phyloP scores from a whole-genome alignment of 2,888 invertebrate species.

The Nomada lathburiana region DNA sequence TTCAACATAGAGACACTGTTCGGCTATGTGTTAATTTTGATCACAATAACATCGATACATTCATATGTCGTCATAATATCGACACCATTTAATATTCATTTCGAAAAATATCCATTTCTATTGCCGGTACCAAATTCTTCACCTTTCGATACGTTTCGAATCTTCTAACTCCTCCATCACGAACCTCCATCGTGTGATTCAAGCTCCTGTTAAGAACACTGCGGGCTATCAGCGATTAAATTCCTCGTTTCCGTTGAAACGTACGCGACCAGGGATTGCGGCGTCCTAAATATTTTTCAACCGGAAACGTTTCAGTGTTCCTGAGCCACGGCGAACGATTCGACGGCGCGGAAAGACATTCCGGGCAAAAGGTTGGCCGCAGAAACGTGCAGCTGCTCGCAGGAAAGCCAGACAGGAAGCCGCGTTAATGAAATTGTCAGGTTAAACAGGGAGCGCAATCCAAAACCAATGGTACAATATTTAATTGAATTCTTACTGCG shows the following conservation, averaged over 20 bases:
- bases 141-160: too few species aligned
- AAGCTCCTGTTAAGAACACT: neutral
- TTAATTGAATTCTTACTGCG: constrained; percentile 79
- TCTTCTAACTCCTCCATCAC: too few species aligned
- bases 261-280: neutral
- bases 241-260: neutral
- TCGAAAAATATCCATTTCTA: too few species aligned
- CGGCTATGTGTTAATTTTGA: too few species aligned
- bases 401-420: constrained; percentile 55
- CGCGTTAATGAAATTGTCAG: constrained; percentile 74
- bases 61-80: too few species aligned
- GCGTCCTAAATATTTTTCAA: constrained; percentile 27
- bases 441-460: constrained; percentile 66
- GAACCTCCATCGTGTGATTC: constrained; percentile 14
- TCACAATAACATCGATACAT: too few species aligned
- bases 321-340: constrained; percentile 31
- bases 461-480: constrained; percentile 78
- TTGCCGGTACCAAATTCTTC: too few species aligned
- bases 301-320: neutral
- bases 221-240: constrained; percentile 3
- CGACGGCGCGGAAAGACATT: constrained; percentile 57
- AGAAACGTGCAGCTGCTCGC: constrained; percentile 54
- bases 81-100: too few species aligned
- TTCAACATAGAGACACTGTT: too few species aligned
- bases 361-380: constrained; percentile 38